Conservation (phyloP, 2,113 vertebrate species). For the Todiramphus chloris region DNA sequence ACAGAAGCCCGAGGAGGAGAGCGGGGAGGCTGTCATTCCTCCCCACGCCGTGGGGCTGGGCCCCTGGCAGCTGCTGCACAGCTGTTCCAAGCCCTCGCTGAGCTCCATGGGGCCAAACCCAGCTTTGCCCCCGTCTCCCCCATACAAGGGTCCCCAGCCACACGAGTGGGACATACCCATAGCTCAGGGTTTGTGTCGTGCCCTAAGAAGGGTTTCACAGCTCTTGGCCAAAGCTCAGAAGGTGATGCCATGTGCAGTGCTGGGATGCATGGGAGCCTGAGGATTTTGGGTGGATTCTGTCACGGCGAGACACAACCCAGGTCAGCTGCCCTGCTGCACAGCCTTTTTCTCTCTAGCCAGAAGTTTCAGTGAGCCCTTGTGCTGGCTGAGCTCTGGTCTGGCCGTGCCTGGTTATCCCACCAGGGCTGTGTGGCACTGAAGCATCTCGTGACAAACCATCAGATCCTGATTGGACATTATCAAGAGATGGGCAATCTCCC, state of each 20-base stretch:
- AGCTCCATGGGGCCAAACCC: neutral
- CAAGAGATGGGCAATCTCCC: neutral
- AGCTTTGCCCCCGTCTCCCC: neutral
- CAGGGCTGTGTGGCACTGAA: rapidly evolving
- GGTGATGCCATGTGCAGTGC: rapidly evolving
- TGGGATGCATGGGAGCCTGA: neutral
- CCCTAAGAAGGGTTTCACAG: neutral
- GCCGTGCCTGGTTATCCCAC: rapidly evolving
- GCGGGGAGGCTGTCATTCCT: neutral
- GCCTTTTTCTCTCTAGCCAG: rapidly evolving
- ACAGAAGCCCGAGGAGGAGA: neutral
- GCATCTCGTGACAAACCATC: neutral
- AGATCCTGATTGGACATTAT: neutral
- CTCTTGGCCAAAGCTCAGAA: neutral
- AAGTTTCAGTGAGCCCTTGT: neutral
- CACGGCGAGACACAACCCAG: rapidly evolving
- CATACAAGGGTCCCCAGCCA: rapidly evolving
- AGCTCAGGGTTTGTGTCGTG: neutral
- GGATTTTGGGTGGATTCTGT: rapidly evolving
- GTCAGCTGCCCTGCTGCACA: rapidly evolving
- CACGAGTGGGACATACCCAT: rapidly evolving
- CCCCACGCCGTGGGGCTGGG: neutral
- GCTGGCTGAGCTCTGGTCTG: neutral
- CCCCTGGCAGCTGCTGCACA: rapidly evolving
- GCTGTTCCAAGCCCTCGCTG: neutral